A percentile compares a stretch with the other conserved stretches of the same genome.
Evolutionary conservation across 30 jellyfish, hydroid and myxozoan species (phyloP).

Genomic region (Mastigias papua): DNA sequence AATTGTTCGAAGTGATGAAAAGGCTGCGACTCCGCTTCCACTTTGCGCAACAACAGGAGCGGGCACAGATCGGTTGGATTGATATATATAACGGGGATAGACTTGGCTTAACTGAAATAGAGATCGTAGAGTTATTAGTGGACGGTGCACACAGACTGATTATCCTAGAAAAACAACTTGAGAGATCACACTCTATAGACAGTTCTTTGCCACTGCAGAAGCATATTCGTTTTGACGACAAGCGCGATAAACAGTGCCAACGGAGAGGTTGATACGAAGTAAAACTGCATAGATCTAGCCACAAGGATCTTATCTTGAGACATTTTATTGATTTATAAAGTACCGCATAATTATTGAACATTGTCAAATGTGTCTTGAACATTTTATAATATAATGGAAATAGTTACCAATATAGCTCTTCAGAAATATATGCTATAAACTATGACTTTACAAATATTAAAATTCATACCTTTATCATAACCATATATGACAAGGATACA

Average conservation of each 20-base stretch:
- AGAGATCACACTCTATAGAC: conserved; percentile 29
- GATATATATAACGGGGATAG: conserved; percentile 69
- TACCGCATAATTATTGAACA: too few relatives aligned
- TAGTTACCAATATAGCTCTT: too few relatives aligned
- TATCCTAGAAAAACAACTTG: conserved; percentile 53
- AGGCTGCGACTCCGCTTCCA: conserved; percentile 61
- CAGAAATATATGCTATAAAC: too few relatives aligned
- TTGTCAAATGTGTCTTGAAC: not conserved
- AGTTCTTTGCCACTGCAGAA: conserved; percentile 28
- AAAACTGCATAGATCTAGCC: not conserved
- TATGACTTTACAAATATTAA: too few relatives aligned
- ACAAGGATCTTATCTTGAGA: not conserved
- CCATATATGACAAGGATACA: too few relatives aligned
- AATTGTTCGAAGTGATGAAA: conserved; percentile 48
- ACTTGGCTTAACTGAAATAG: conserved; percentile 48
- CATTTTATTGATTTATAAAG: too few relatives aligned
- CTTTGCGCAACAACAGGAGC: conserved; percentile 44
- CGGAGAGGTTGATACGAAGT: not conserved
- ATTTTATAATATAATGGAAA: not conserved
- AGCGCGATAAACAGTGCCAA: not conserved
- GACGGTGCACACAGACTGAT: conserved; percentile 54
- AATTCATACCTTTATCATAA: too few relatives aligned
- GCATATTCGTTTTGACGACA: conserved; percentile 4
- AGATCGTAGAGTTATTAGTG: conserved; percentile 37
- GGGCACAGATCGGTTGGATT: conserved; percentile 62